Percentiles rank a stretch among this genome's conserved stretches.
phyloP scores from a whole-genome alignment of 1,140 invertebrate species.

The Bombus consobrinus region DNA sequence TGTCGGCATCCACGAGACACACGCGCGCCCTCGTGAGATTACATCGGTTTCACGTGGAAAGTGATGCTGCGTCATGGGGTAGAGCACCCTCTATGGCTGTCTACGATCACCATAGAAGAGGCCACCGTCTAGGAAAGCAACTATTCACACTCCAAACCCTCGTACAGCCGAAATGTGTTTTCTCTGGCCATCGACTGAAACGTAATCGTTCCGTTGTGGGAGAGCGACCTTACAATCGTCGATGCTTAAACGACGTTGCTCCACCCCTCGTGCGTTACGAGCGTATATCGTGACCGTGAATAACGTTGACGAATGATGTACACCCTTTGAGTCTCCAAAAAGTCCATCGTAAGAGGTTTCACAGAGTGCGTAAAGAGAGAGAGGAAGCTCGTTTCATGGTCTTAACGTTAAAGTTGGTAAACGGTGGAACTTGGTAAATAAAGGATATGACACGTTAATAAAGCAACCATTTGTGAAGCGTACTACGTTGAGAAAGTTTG shows the following conservation, averaged over 20 bases:
- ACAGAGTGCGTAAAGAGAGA: neutral
- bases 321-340: neutral
- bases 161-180: constrained; percentile 46
- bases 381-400: constrained; percentile 12
- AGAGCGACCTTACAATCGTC: constrained; percentile 8
- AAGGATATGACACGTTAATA: constrained; percentile 13
- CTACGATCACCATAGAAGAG: constrained; percentile 43
- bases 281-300: constrained; percentile 70
- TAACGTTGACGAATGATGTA: constrained; percentile 72
- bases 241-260: constrained; percentile 37
- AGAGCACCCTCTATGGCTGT: constrained; percentile 19
- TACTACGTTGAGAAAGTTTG: neutral
- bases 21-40: constrained; percentile 60
- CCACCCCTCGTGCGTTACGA: neutral
- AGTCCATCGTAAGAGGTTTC: constrained; percentile 23
- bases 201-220: constrained; percentile 72
- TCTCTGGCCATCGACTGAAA: constrained; percentile 62
- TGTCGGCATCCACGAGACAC: constrained; percentile 68
- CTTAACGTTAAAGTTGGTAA: neutral
- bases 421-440: constrained; percentile 23
- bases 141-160: constrained; percentile 53
- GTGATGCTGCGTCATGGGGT: constrained; percentile 62
- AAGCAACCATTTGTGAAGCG: neutral
- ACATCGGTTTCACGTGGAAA: constrained; percentile 62
- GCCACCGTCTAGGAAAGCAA: constrained; percentile 41